Conservation (phyloP, 2,797 vertebrate species). For the Sus cebifrons region DNA sequence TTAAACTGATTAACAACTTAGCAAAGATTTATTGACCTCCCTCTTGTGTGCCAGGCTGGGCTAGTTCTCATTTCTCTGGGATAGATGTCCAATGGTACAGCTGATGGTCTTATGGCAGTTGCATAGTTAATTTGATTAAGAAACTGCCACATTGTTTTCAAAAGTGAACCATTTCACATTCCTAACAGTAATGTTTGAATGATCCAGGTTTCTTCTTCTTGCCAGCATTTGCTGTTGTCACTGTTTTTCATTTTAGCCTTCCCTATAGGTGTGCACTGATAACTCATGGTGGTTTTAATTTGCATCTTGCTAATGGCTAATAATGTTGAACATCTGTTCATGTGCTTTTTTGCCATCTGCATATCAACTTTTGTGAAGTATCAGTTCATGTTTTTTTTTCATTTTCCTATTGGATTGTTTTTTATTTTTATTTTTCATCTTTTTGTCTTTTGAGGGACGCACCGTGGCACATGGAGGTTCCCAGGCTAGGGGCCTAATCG, state of each 20-base stretch:
- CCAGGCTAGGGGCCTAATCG: too few relatives aligned
- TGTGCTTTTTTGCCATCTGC: not conserved
- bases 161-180: not conserved
- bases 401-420: not conserved
- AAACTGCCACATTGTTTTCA: conserved; percentile 23
- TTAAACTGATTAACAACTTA: not conserved
- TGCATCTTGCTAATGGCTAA: not conserved
- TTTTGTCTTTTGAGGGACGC: too few relatives aligned
- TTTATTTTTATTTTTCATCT: too few relatives aligned
- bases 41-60: not conserved
- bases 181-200: not conserved
- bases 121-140: not conserved
- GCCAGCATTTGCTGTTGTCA: not conserved
- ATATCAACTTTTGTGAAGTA: not conserved
- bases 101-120: not conserved
- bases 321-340: not conserved
- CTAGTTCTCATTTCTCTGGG: not conserved
- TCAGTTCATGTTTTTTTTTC: not conserved
- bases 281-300: not conserved
- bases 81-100: not conserved
- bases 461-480: too few relatives aligned
- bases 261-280: not conserved
- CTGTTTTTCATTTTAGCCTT: not conserved
- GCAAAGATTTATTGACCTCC: not conserved
- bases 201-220: not conserved